Conservation (phyloP, 2,113 vertebrate genomes). For the Nycticebus coucang region DNA sequence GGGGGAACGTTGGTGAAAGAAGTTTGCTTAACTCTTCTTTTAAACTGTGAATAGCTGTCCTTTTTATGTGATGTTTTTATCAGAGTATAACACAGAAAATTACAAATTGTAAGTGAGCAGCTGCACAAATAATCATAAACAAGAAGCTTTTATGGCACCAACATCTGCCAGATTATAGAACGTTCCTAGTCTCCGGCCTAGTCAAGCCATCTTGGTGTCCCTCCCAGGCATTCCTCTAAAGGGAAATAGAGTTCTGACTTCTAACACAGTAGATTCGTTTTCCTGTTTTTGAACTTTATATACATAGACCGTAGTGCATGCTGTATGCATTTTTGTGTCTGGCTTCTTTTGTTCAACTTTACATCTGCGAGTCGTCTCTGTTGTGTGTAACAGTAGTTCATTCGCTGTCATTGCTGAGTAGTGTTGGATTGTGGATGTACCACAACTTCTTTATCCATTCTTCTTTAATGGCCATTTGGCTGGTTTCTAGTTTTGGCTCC, state of each 20-base stretch:
- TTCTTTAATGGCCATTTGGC: not conserved
- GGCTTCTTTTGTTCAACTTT: not conserved
- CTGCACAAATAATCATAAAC: not conserved
- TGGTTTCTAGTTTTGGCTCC: not conserved
- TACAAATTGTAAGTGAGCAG: not conserved
- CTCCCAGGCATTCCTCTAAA: not conserved
- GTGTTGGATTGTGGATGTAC: not conserved
- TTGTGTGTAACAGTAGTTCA: not conserved
- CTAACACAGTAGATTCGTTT: not conserved
- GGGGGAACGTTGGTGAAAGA: not conserved
- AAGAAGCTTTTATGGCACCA: not conserved
- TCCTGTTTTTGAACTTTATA: not conserved
- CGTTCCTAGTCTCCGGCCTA: not conserved
- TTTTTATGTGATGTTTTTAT: not conserved
- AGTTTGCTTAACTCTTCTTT: not conserved
- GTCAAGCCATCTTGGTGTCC: not conserved
- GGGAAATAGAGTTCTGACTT: not conserved
- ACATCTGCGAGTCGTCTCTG: rapidly evolving
- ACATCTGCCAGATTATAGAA: not conserved
- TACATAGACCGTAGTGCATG: rapidly evolving
- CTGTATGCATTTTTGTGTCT: not conserved
- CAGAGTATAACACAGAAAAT: not conserved
- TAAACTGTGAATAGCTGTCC: not conserved
- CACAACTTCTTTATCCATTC: not conserved
- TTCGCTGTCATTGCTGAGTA: not conserved